These are phyloP conservation scores for Colius striatus DNA, from an alignment of 2,113 vertebrate genomes.

Conservation along the genomic window DNA sequence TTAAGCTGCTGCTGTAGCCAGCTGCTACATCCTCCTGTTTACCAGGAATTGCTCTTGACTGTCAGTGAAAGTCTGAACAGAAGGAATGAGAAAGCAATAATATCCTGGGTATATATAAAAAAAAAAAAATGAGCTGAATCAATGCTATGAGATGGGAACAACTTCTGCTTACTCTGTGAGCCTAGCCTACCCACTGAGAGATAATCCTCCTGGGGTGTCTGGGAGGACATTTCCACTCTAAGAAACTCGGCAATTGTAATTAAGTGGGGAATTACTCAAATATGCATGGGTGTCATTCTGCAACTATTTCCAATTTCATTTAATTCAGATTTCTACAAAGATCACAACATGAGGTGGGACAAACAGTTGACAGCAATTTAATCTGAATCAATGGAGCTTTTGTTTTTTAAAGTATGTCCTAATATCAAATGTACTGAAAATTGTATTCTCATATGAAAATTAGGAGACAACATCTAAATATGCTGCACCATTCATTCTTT, in stretches of 20 bases:
- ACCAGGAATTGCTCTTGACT: not conserved
- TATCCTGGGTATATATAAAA: not conserved
- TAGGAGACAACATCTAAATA: not conserved
- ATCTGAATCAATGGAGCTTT: not conserved
- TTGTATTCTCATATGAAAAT: not conserved
- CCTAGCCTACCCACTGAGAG: not conserved
- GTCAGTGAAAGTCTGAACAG: not conserved
- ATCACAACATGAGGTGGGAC: accelerated
- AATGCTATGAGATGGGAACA: not conserved
- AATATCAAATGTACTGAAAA: not conserved
- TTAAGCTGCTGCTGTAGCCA: not conserved
- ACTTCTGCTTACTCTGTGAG: not conserved
- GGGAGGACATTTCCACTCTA: not conserved
- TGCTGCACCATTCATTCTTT: not conserved
- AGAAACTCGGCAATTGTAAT: not conserved
- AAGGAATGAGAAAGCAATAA: not conserved
- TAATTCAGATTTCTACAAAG: not conserved
- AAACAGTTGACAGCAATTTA: not conserved
- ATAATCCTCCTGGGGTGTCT: not conserved
- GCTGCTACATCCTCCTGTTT: not conserved
- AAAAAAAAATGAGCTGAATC: not conserved
- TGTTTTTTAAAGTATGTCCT: not conserved
- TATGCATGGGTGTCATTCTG: not conserved
- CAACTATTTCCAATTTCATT: not conserved
- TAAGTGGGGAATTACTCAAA: not conserved